Base-by-base conservation (phyloP, 2,113 vertebrate species). In the Bombycilla garrulus region DNA sequence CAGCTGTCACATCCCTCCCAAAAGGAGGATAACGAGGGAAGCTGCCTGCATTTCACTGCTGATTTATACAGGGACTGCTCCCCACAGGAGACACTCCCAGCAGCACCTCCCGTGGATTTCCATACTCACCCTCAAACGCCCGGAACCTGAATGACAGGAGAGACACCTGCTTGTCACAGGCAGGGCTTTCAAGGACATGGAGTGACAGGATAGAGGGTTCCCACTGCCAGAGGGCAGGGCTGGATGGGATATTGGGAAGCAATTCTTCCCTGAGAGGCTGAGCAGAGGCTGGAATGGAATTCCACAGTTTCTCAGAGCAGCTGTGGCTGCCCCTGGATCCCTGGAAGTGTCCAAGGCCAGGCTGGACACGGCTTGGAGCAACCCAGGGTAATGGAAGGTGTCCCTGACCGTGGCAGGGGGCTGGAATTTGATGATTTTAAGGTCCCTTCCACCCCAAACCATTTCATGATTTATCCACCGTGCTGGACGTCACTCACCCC, bases 401-500 rank as follows among this genome's bases (percentile, higher is more conserved):
- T 40, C 53, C 28, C 53, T 66, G 61, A 13, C 56, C 50, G 28
- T 12, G n/a, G 24, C 40, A 40, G n/a, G 2, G 23, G 14, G 7
- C 4, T 56, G 36, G 33, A 18, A 53, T 11, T 1, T 31, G 47
- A 28, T 14, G 29, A 62, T 54, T 83, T 82, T 11, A 20, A 48
- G 19, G 24, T 5, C n/a, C 24, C 20, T 81, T 67, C 47, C 54
- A 47, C 10, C 47, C 29, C 62, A 54, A 61, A 53, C 16, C 11
- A 35, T 33, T 3, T 21, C 35, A 5, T 15, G 22, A 28, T 48
- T 44, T 24, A 23, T 16, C 36, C 70, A 5, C 20, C 3, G 11
- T 85, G 24, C 28, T 25, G 33, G 36, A 35, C 2, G 2, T 86
- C 15, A 92, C 99, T 99, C 94, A 99, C 99, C 98, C 98, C 99